Percentiles rank a stretch among this genome's conserved stretches.
Conservation (phyloP, 2,797 vertebrate genomes). For the Centropyge bicolor region DNA sequence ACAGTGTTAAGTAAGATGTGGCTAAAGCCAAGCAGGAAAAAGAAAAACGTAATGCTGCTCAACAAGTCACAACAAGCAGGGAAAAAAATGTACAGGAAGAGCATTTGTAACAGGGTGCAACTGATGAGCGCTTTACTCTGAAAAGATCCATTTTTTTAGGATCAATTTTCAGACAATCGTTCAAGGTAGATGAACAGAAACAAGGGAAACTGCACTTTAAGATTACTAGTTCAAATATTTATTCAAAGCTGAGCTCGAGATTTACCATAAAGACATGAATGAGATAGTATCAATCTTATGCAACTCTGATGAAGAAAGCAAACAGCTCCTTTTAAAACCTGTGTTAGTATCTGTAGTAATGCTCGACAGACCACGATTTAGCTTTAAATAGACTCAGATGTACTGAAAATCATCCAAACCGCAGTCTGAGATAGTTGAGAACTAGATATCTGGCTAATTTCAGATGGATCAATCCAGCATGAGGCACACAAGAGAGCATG, state of each 20-base stretch:
- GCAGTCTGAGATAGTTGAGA: background rate
- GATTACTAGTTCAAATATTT: background rate
- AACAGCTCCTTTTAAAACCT: constrained; percentile 8
- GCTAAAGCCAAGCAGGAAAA: constrained; percentile 4
- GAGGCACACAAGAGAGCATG: background rate
- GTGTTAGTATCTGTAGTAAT: background rate
- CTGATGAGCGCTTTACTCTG: background rate
- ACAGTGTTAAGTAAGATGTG: background rate
- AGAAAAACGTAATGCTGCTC: background rate
- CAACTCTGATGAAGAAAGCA: background rate
- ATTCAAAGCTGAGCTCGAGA: background rate
- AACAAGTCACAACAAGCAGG: background rate
- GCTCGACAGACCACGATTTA: constrained; percentile 2
- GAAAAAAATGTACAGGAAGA: background rate
- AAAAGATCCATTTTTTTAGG: background rate
- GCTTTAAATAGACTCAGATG: constrained; percentile 15
- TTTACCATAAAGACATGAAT: background rate
- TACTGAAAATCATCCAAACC: constrained; percentile 9
- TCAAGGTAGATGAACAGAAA: background rate
- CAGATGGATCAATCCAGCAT: background rate
- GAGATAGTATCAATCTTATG: too few species aligned
- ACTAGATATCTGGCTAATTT: background rate
- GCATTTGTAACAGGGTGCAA: background rate
- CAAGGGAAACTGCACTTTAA: background rate
- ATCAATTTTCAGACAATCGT: background rate